Evolutionary conservation across 2,797 vertebrate species (phyloP).

Genomic region (Dipus sagitta): DNA sequence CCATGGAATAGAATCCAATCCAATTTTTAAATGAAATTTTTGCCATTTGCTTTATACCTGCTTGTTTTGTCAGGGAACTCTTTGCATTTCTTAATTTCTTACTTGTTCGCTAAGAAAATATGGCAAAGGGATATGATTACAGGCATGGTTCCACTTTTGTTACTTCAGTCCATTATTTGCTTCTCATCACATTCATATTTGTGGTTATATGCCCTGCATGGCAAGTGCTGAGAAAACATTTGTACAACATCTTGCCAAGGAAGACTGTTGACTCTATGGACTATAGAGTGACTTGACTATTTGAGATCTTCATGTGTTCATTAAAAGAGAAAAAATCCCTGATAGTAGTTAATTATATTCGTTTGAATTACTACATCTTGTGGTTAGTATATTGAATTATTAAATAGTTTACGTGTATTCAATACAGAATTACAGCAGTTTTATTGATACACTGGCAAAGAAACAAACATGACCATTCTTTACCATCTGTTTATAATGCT

Average conservation of each 20-base stretch:
- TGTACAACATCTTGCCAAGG: slow-evolving; percentile 86
- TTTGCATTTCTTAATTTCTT: slow-evolving; percentile 61
- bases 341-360: slow-evolving; percentile 82
- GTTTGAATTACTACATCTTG: slow-evolving; percentile 84
- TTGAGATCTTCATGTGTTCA: slow-evolving; percentile 84
- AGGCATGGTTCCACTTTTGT: slow-evolving; percentile 71
- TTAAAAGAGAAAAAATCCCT: slow-evolving; percentile 66
- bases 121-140: not conserved
- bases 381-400: slow-evolving; percentile 85
- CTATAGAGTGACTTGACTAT: slow-evolving; percentile 86
- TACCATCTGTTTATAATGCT: slow-evolving; percentile 93
- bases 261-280: slow-evolving; percentile 83
- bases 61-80: slow-evolving; percentile 16
- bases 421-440: slow-evolving; percentile 84
- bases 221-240: slow-evolving; percentile 89
- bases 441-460: slow-evolving; percentile 90
- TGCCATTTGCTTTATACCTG: slow-evolving; percentile 44
- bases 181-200: slow-evolving; percentile 86
- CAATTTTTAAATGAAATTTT: slow-evolving; percentile 50
- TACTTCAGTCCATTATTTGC: slow-evolving; percentile 82
- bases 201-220: slow-evolving; percentile 84
- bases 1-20: slow-evolving; percentile 40
- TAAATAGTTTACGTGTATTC: slow-evolving; percentile 86
- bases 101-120: slow-evolving; percentile 58
- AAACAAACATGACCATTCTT: slow-evolving; percentile 90